These are phyloP conservation scores for Amphipyra berbera DNA, from an alignment of 2,888 invertebrate species.

Conservation along the genomic window DNA sequence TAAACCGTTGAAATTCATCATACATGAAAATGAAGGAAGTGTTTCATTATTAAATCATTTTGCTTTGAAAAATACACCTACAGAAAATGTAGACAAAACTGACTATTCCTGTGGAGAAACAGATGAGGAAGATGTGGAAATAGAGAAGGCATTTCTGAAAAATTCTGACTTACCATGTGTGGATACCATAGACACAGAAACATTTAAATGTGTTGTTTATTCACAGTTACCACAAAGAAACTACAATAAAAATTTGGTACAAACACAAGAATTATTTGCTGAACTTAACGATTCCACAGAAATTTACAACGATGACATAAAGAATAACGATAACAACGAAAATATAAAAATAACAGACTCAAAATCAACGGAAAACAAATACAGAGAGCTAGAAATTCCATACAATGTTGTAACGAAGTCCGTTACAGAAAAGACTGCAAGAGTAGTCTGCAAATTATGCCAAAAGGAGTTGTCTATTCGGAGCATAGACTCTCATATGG, in stretches of 20 bases:
- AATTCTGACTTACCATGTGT: neutral
- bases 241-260: neutral
- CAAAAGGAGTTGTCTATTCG: constrained; percentile 69
- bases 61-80: neutral
- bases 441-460: constrained; percentile 72
- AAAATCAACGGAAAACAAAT: neutral
- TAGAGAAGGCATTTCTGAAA: rapidly evolving
- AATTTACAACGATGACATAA: neutral
- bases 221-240: neutral
- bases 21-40: neutral
- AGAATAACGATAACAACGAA: neutral
- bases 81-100: neutral
- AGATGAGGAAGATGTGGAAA: neutral
- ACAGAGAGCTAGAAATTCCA: constrained; percentile 13
- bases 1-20: constrained; percentile 8
- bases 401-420: constrained; percentile 36
- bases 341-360: neutral
- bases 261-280: too few species aligned
- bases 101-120: constrained; percentile 1
- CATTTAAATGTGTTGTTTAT: neutral
- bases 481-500: constrained; percentile 71
- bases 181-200: neutral
- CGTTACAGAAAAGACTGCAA: constrained; percentile 21
- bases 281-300: too few species aligned
- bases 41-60: neutral